phyloP scores from a whole-genome alignment of 2,888 invertebrate species.

The Halictus quadricinctus region DNA sequence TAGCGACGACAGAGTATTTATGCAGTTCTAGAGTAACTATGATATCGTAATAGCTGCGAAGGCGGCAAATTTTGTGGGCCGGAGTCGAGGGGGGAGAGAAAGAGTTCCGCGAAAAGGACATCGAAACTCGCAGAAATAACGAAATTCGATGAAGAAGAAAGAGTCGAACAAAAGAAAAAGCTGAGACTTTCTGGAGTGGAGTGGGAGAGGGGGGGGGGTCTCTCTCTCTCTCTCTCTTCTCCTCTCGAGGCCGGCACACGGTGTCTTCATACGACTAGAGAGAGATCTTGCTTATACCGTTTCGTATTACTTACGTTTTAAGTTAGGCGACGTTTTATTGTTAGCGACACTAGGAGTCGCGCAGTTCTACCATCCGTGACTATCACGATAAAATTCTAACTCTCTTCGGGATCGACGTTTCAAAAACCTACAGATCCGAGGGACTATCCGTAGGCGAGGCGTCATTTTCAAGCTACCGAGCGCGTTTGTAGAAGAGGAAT shows the following conservation, averaged over 20 bases:
- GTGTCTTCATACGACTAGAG: constrained; percentile 43
- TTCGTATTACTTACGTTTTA: constrained; percentile 62
- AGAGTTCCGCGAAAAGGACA: constrained; percentile 1
- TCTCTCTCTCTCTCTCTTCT: constrained; percentile 7
- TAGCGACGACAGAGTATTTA: constrained; percentile 62
- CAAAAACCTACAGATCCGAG: constrained; percentile 2
- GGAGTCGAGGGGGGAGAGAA: background rate
- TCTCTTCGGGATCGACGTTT: constrained; percentile 22
- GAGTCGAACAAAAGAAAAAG: background rate
- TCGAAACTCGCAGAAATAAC: background rate
- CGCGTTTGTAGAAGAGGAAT: background rate
- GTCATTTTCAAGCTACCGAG: background rate
- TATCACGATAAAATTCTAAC: constrained; percentile 33
- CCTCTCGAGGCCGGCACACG: constrained; percentile 15
- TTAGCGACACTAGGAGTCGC: constrained; percentile 40
- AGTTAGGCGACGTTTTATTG: constrained; percentile 33
- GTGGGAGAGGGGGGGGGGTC: no score
- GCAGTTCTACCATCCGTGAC: constrained; percentile 15
- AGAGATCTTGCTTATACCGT: constrained; percentile 63
- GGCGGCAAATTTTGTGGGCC: background rate
- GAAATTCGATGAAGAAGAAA: background rate
- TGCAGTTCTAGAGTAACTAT: constrained; percentile 50
- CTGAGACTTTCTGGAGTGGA: no score
- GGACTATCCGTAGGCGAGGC: constrained; percentile 13
- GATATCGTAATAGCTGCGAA: constrained; percentile 44